Percentiles rank a stretch among this genome's conserved stretches.
Conservation (phyloP, 2,797 vertebrate species). For the Sebastes kiyomatsui region DNA sequence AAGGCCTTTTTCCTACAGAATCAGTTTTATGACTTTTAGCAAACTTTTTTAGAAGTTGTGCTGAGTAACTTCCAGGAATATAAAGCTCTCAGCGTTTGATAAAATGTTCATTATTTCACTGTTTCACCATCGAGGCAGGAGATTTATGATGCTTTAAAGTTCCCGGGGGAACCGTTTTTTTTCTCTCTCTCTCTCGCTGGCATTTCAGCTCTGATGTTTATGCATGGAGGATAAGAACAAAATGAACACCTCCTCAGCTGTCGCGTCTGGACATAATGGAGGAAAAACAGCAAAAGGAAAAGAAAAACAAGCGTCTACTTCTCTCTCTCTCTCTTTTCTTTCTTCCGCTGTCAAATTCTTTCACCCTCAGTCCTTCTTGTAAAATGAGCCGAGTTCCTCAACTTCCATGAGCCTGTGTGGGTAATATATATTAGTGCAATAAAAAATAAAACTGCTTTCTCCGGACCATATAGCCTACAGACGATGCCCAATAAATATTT, state of each 20-base stretch:
- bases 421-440: constrained; percentile 78
- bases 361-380: constrained; percentile 8
- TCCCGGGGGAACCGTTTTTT: constrained; percentile 15
- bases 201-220: constrained; percentile 52
- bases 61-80: constrained; percentile 25
- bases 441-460: constrained; percentile 68
- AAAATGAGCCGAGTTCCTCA: constrained; percentile 50
- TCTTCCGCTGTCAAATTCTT: not conserved
- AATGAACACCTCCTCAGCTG: constrained; percentile 50
- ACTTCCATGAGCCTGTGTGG: constrained; percentile 47
- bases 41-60: constrained; percentile 26
- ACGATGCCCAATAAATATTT: constrained; percentile 79
- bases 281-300: constrained; percentile 19
- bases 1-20: not conserved
- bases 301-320: constrained; percentile 23
- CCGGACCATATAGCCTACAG: constrained; percentile 62
- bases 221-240: constrained; percentile 38
- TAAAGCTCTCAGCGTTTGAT: constrained; percentile 54
- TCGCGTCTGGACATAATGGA: constrained; percentile 26
- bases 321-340: not conserved
- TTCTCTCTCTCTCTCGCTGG: not conserved
- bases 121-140: constrained; percentile 38
- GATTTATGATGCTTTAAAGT: constrained; percentile 61
- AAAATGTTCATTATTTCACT: constrained; percentile 61
- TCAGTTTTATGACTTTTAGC: constrained; percentile 29